Evolutionary conservation across 2,113 vertebrate species (phyloP), one percentile per base, ranked within the genome.

Genomic region (Eudyptes chrysolophus): DNA sequence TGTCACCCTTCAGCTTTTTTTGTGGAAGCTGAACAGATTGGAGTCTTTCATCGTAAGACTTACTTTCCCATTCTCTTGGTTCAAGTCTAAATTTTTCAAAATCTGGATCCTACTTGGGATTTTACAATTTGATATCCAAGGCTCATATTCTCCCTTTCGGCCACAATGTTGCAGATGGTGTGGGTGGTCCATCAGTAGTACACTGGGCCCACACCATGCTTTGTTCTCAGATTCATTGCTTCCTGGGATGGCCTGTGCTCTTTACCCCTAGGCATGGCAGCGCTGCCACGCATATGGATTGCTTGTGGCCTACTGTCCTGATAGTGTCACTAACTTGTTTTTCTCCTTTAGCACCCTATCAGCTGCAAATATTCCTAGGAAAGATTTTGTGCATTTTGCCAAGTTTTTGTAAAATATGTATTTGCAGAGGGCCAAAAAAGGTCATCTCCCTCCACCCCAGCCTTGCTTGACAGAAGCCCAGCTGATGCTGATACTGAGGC

Each of bases 261-360:
- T 75, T 85, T 75, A 55, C 3, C 38, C 13, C 16, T n/a, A 38
- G n/a, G 13, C 36, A 60, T 21, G 20, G 16, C 64, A 61, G 36
- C 0, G 0, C 36, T 84, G 54, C 49, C 49, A 18, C 10, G 11
- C 18, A 6, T 51, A 22, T 12, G 40, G n/a, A 34, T 81, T 74
- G 24, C 27, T 94, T 88, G 54, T 78, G 40, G 26, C 51, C 36
- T 17, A 10, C 51, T 70, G 26, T 82, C 40, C 17, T 87, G 48
- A 61, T 36, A 52, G 36, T 48, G 18, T 65, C 49, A 22, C 24
- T 61, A 51, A 38, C 15, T 51, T 70, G 5, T 21, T 72, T 72
- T 75, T 34, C 25, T 51, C 44, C n/a, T 77, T 68, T 44, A 80
- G 26, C 26, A 64, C 20, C 7, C 38, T 42, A 44, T 42, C 40